A percentile compares a stretch with the other conserved stretches of the same genome.
Evolutionary conservation across 1,140 invertebrate genomes (phyloP).

Genomic region (Drosophila bipectinata): DNA sequence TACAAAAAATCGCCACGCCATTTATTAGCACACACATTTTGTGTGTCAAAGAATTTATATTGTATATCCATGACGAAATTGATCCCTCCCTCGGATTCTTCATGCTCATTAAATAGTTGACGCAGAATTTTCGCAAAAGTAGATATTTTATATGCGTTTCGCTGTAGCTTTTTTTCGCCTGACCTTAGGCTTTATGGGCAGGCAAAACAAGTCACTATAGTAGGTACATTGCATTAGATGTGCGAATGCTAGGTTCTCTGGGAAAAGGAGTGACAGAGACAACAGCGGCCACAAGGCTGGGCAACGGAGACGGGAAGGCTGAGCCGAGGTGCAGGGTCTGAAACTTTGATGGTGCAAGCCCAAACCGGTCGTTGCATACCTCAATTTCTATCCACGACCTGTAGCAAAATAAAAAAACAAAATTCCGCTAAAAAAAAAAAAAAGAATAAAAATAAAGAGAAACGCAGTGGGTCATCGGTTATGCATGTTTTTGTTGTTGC

Average conservation of each 20-base stretch:
- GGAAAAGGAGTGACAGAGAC: constrained; percentile 6
- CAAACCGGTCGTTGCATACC: constrained; percentile 78
- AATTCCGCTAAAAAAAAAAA: constrained; percentile 49
- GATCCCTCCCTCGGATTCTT: constrained; percentile 46
- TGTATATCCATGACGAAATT: constrained; percentile 51
- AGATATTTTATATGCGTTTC: constrained; percentile 42
- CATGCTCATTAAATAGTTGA: constrained; percentile 73
- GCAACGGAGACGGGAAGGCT: background rate
- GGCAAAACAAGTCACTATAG: constrained; percentile 66
- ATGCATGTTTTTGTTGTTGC: constrained; percentile 54
- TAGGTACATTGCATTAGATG: constrained; percentile 62
- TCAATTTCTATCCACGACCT: constrained; percentile 81
- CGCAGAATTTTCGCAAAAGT: constrained; percentile 51
- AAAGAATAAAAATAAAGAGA: constrained; percentile 71
- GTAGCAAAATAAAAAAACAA: constrained; percentile 60
- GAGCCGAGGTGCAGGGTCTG: constrained; percentile 24
- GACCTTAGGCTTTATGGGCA: constrained; percentile 74
- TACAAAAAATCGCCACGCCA: background rate
- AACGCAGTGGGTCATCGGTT: constrained; percentile 80
- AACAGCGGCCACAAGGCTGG: background rate
- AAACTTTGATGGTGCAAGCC: constrained; percentile 71
- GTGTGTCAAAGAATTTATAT: constrained; percentile 29
- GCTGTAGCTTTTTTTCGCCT: constrained; percentile 43
- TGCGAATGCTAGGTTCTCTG: constrained; percentile 59
- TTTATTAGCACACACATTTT: constrained; percentile 15